A percentile compares a stretch with the other conserved stretches of the same genome.
These are phyloP conservation scores for Heliconius congener DNA, from an alignment of 1,140 invertebrate species.

Conservation along the genomic window DNA sequence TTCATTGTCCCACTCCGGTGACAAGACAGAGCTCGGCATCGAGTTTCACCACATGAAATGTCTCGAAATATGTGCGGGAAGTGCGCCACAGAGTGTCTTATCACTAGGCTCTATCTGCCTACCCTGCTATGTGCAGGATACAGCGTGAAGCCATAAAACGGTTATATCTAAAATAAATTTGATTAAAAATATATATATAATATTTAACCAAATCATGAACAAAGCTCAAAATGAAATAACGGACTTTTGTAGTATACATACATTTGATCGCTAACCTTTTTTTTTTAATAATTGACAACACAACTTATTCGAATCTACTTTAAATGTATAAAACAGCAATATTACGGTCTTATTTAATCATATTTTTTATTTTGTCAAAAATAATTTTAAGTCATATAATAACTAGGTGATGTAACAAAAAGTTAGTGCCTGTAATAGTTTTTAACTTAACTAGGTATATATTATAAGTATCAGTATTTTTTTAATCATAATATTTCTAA, in stretches of 20 bases:
- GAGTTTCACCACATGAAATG: too few relatives aligned
- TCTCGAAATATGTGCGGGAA: too few relatives aligned
- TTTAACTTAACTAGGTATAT: background rate
- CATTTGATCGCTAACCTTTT: background rate
- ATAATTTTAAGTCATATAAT: background rate
- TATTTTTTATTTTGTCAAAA: background rate
- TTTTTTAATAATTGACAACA: background rate
- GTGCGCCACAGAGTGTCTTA: too few relatives aligned
- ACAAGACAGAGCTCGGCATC: too few relatives aligned
- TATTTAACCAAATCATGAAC: background rate
- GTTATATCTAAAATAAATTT: background rate
- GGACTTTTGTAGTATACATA: background rate
- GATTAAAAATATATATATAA: too few relatives aligned
- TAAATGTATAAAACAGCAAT: background rate
- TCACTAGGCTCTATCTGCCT: too few relatives aligned
- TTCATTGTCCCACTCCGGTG: too few relatives aligned
- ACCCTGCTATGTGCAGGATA: too few relatives aligned
- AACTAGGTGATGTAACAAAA: conserved; percentile 6
- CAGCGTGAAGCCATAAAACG: too few relatives aligned
- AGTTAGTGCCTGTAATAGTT: conserved; percentile 14
- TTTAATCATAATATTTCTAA: background rate
- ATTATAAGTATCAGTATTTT: conserved; percentile 6
- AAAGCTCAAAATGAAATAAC: background rate
- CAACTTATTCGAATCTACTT: background rate
- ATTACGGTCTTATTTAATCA: background rate